phyloP scores from a whole-genome alignment of 1,140 invertebrate species.

The Tyrophagus putrescentiae region DNA sequence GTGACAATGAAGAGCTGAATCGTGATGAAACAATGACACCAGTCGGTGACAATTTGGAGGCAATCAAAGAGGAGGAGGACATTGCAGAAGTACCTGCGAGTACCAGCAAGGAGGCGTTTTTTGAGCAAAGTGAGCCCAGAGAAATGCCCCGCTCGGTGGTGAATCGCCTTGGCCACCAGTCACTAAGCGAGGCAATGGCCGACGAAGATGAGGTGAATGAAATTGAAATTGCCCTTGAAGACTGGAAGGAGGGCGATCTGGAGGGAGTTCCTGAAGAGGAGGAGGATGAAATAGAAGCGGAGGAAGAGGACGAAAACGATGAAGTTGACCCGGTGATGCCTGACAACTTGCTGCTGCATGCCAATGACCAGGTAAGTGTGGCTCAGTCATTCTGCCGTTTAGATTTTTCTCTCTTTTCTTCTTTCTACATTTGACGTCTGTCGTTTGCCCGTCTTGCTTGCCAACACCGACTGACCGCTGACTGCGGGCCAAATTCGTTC shows the following conservation, averaged over 20 bases:
- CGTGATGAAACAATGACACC: not conserved
- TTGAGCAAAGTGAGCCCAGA: too few relatives aligned
- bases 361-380: slow-evolving; percentile 10
- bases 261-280: slow-evolving; percentile 1
- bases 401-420: too few relatives aligned
- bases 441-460: too few relatives aligned
- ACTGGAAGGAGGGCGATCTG: slow-evolving; percentile 5
- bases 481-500: too few relatives aligned
- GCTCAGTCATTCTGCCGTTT: too few relatives aligned
- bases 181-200: not conserved
- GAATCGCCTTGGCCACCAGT: not conserved
- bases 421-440: too few relatives aligned
- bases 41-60: slow-evolving; percentile 3
- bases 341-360: not conserved
- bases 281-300: not conserved
- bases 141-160: too few relatives aligned
- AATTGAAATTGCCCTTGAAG: slow-evolving; percentile 13
- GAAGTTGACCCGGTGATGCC: not conserved
- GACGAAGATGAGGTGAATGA: slow-evolving; percentile 8
- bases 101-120: too few relatives aligned
- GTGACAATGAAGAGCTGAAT: not conserved
- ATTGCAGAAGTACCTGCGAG: too few relatives aligned
- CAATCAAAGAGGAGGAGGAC: not conserved
- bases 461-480: too few relatives aligned
- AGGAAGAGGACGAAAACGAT: too few relatives aligned